Conservation (phyloP, 1,140 invertebrate genomes). For the Laodelphax striatellus region DNA sequence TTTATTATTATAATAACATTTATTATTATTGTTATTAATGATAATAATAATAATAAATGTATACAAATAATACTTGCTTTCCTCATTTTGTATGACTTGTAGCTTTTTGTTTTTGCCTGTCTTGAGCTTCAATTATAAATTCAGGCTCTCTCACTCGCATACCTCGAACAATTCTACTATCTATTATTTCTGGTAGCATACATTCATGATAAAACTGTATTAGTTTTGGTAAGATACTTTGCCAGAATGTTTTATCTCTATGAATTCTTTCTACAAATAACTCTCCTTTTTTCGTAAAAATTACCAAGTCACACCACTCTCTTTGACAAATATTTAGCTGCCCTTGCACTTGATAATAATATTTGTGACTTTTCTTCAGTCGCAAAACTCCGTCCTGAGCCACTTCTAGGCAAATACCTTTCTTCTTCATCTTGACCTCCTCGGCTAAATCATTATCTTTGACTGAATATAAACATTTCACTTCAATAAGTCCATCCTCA, state of each 20-base stretch:
- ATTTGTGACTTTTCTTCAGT: neutral
- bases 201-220: neutral
- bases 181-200: neutral
- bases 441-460: neutral
- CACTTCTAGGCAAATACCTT: too few relatives aligned
- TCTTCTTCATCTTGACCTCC: too few relatives aligned
- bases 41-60: too few relatives aligned
- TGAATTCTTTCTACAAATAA: neutral
- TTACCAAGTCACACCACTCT: neutral
- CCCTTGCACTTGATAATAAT: constrained; percentile 1
- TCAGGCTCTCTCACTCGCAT: neutral
- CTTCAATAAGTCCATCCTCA: neutral
- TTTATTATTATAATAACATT: too few relatives aligned
- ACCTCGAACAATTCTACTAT: neutral
- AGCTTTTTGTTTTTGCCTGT: neutral
- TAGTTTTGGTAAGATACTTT: too few relatives aligned
- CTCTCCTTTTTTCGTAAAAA: neutral
- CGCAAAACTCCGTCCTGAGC: neutral
- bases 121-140: constrained; percentile 1
- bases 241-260: neutral
- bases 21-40: too few relatives aligned
- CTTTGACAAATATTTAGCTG: neutral
- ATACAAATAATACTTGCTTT: too few relatives aligned
- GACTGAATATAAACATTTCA: neutral
- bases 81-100: too few relatives aligned